Conservation (phyloP, 2,888 invertebrate species). For the Drosophila pegasa region DNA sequence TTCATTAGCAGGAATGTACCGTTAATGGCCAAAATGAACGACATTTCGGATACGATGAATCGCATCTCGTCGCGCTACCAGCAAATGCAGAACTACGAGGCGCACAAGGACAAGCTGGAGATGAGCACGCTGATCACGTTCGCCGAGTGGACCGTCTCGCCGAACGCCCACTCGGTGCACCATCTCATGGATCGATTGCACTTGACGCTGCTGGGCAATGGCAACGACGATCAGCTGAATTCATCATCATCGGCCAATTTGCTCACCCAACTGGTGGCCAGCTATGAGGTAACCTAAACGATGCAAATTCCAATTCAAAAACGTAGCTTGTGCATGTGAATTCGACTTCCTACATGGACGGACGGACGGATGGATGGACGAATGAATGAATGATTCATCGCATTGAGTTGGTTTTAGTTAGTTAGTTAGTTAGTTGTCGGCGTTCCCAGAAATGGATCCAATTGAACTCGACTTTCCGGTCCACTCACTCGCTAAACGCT, state of each 20-base stretch:
- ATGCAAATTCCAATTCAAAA: constrained; percentile 36
- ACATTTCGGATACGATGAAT: constrained; percentile 87
- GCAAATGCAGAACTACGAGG: constrained; percentile 87
- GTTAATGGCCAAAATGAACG: constrained; percentile 87
- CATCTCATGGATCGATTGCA: constrained; percentile 89
- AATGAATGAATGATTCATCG: constrained; percentile 29
- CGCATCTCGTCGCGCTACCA: constrained; percentile 87
- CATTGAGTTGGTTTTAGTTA: constrained; percentile 22
- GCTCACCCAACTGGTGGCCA: constrained; percentile 64
- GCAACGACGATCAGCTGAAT: constrained; percentile 82
- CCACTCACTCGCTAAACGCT: constrained; percentile 23
- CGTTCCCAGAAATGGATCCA: constrained; percentile 46
- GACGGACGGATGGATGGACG: constrained; percentile 18
- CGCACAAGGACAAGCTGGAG: constrained; percentile 86
- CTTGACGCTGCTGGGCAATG: constrained; percentile 85
- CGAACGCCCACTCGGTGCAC: constrained; percentile 88
- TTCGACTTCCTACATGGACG: constrained; percentile 38
- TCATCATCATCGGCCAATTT: constrained; percentile 62
- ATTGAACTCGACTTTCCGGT: constrained; percentile 68
- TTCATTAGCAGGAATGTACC: constrained; percentile 84
- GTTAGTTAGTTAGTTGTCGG: constrained; percentile 33
- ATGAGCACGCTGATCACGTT: constrained; percentile 89
- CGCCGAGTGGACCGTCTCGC: constrained; percentile 89
- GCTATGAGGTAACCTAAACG: constrained; percentile 75
- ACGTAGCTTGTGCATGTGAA: constrained; percentile 17